These are phyloP conservation scores for Syritta pipiens DNA, from an alignment of 2,888 invertebrate genomes.

Conservation along the genomic window DNA sequence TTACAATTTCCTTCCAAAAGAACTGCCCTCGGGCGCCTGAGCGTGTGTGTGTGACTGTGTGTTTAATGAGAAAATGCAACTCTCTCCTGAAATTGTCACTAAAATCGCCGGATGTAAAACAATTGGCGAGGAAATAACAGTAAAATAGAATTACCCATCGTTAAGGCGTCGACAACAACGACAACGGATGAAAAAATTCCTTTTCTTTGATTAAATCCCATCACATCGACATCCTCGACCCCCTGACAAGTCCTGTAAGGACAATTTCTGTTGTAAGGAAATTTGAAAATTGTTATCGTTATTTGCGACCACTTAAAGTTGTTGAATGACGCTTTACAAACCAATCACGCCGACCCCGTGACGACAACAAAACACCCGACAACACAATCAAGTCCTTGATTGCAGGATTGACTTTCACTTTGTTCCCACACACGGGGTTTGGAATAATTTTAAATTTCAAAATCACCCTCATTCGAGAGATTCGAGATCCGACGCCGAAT, in stretches of 20 bases:
- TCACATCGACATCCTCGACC: slow-evolving; percentile 59
- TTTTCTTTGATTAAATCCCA: slow-evolving; percentile 25
- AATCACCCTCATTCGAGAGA: slow-evolving; percentile 57
- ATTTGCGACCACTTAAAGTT: slow-evolving; percentile 55
- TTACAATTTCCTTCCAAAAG: slow-evolving; percentile 62
- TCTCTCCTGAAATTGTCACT: slow-evolving; percentile 44
- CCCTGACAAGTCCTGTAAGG: background rate
- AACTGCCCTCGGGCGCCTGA: slow-evolving; percentile 10
- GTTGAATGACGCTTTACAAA: slow-evolving; percentile 36
- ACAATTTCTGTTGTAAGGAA: slow-evolving; percentile 27
- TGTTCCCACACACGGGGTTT: slow-evolving; percentile 44
- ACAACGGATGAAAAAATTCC: background rate
- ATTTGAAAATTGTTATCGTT: slow-evolving; percentile 53
- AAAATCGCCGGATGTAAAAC: slow-evolving; percentile 72
- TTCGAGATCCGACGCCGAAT: too few species aligned
- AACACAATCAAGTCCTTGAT: slow-evolving; percentile 52
- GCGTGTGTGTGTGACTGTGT: slow-evolving; percentile 3
- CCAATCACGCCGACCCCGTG: background rate
- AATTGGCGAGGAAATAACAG: slow-evolving; percentile 76
- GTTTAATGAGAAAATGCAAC: slow-evolving; percentile 39
- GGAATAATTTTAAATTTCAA: slow-evolving; percentile 48
- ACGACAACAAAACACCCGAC: background rate
- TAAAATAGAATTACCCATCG: slow-evolving; percentile 73
- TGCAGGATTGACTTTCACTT: slow-evolving; percentile 59
- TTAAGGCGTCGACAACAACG: slow-evolving; percentile 55